Evolutionary conservation across 2,888 invertebrate genomes (phyloP), one percentile per base, ranked within the genome.

Genomic region (Polydrusus tereticollis): DNA sequence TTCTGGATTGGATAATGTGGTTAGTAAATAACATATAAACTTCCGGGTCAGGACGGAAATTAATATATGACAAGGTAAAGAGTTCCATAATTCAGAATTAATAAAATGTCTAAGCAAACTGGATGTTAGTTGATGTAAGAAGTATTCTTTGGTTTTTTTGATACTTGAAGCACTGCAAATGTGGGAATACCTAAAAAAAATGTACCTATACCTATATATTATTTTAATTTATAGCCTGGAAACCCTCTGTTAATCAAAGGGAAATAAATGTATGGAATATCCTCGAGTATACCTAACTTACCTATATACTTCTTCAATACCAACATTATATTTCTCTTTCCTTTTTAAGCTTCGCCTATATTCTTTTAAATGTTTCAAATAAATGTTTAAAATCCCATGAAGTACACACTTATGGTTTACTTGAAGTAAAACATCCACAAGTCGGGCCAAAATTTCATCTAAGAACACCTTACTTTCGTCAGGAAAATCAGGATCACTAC

Each of bases 61-160:
- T 2, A 92, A 82, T 29, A 90, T 82, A 81, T 90, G 89, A 0
- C 90, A 90, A 55, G 91, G 90, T 10, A 91, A 87, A 0, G 91
- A 91, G 75, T 90, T 91, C 86, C 90, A 90, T 2, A 92, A 79
- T 79, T 92, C 92, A 89, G 90, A 91, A 0, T 90, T 90, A 0
- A 91, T 85, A 29, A 91, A 87, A 78, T 91, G 91, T 77, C 89
- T 88, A 10, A 92, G 81, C 10, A 91, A 82, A 72, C 80, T 83
- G 8, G 88, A 85, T n/a, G 90, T 87, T 21, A 90, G 82, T 70
- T 89, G 87, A 77, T 89, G 87, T 1, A 90, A 85, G 73, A 89
- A 90, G 77, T 90, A 89, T 58, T 91, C 89, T 6, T 88, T 86
- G 0, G 88, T 84, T 55, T 86, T 82, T 0, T 83, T 77, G 38